Percentiles rank a stretch among this genome's conserved stretches.
phyloP scores from a whole-genome alignment of 2,797 vertebrate genomes.

The Dipus sagitta region DNA sequence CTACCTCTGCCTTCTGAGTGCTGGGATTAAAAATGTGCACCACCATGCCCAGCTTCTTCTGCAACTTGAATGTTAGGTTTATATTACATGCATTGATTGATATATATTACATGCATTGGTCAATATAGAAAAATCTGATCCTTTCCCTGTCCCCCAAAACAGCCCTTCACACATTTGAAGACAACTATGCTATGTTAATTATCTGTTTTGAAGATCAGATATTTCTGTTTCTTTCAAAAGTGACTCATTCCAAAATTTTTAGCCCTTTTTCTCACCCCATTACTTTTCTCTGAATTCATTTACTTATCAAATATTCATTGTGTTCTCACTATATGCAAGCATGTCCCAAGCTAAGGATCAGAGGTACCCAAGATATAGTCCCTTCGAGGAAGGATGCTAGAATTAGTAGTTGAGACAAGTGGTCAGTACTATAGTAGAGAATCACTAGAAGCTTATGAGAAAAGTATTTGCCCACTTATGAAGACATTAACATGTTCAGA shows the following conservation, averaged over 20 bases:
- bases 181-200: not conserved
- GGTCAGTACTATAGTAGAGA: not conserved
- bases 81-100: not conserved
- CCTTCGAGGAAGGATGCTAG: not conserved
- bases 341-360: not conserved
- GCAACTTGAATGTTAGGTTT: not conserved
- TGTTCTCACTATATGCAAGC: not conserved
- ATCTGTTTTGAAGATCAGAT: not conserved
- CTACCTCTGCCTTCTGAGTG: no score
- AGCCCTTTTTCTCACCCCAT: not conserved
- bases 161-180: not conserved
- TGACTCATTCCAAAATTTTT: not conserved
- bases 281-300: not conserved
- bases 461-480: not conserved
- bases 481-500: constrained; percentile 33
- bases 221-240: not conserved
- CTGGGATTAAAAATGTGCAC: no score
- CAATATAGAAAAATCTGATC: not conserved
- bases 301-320: constrained; percentile 11
- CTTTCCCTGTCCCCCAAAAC: not conserved
- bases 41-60: not conserved
- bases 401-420: not conserved
- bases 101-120: not conserved
- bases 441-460: not conserved
- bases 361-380: not conserved